Percentiles rank a stretch among this genome's conserved stretches.
phyloP scores from a whole-genome alignment of 2,113 vertebrate species.

The Chaenocephalus aceratus region DNA sequence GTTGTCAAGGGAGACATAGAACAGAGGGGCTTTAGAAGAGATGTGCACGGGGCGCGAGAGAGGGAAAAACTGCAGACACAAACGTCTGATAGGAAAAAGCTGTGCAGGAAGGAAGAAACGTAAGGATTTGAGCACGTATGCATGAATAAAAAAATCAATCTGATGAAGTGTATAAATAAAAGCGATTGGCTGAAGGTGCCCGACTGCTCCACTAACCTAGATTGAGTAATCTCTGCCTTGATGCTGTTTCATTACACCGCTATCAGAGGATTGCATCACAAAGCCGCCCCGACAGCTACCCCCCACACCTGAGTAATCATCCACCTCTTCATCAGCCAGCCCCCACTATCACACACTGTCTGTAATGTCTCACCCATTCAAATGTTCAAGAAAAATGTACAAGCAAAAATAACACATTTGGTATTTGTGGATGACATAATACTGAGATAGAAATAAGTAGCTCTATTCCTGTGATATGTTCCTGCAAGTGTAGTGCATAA shows the following conservation, averaged over 20 bases:
- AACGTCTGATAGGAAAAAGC: not conserved
- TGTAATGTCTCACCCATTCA: not conserved
- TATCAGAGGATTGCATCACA: constrained; percentile 84
- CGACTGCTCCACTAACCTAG: constrained; percentile 85
- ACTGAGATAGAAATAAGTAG: not conserved
- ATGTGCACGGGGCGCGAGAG: constrained; percentile 47
- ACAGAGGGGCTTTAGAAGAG: constrained; percentile 65
- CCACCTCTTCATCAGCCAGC: constrained; percentile 25
- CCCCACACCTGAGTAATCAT: constrained; percentile 1
- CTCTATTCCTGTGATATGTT: not conserved
- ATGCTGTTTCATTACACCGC: constrained; percentile 83
- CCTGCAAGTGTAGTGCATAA: not conserved
- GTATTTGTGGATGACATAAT: not conserved
- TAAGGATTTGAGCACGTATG: constrained; percentile 4
- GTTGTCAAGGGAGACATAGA: constrained; percentile 78
- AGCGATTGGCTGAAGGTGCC: constrained; percentile 55
- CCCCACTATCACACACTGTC: constrained; percentile 33
- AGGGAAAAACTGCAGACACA: constrained; percentile 16
- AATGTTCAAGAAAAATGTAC: not conserved
- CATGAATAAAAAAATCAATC: constrained; percentile 16
- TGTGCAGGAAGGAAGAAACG: constrained; percentile 11
- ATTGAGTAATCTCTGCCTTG: constrained; percentile 84
- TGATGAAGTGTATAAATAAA: constrained; percentile 26
- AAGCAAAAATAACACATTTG: not conserved
- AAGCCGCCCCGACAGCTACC: constrained; percentile 39